Evolutionary conservation across 2,797 vertebrate species (phyloP).

Genomic region (Manis pentadactyla): DNA sequence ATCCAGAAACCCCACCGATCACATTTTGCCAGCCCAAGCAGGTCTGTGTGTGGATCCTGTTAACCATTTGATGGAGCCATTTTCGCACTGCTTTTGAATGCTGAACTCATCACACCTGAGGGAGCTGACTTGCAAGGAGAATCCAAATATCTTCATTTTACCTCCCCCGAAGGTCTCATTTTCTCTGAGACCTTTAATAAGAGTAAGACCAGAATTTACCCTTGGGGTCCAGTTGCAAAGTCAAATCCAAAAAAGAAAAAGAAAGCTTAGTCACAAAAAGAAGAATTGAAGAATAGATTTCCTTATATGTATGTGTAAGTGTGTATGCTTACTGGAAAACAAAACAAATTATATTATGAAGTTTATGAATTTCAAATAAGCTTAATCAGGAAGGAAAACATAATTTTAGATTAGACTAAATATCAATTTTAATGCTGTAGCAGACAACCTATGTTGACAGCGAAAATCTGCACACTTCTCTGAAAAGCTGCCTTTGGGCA

Average conservation of each 20-base stretch:
- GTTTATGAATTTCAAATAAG: not conserved
- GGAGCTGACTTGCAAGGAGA: not conserved
- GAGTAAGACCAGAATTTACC: not conserved
- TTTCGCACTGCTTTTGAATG: not conserved
- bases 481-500: not conserved
- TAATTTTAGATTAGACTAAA: not conserved
- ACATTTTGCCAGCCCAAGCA: not conserved
- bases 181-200: not conserved
- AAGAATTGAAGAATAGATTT: not conserved
- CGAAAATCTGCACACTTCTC: not conserved
- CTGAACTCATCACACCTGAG: not conserved
- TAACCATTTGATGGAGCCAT: not conserved
- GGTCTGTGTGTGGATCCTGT: not conserved
- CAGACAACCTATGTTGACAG: not conserved
- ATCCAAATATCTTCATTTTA: slow-evolving; percentile 31
- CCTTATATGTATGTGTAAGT: not conserved
- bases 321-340: not conserved
- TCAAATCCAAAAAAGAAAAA: not conserved
- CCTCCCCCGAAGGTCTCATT: not conserved
- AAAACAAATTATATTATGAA: not conserved
- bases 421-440: not conserved
- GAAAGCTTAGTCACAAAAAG: not conserved
- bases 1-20: not conserved
- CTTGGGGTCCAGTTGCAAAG: not conserved
- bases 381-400: not conserved